phyloP scores from a whole-genome alignment of 2,888 invertebrate genomes.

The Elegia similella region DNA sequence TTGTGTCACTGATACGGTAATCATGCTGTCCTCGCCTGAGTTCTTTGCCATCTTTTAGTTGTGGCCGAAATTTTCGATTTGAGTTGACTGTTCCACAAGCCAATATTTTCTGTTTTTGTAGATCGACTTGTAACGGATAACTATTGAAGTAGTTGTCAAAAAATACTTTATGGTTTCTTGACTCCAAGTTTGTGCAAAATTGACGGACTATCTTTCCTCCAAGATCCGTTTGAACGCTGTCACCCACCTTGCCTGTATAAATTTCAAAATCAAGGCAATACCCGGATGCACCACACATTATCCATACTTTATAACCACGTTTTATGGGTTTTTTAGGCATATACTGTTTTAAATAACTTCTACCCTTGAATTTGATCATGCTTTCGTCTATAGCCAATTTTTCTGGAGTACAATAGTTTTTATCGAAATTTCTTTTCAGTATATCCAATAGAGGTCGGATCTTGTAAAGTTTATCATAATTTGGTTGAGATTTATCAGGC shows the following conservation, averaged over 20 bases:
- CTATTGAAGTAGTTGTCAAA: constrained; percentile 26
- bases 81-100: constrained; percentile 22
- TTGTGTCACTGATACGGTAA: constrained; percentile 5
- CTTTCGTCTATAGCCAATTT: constrained; percentile 21
- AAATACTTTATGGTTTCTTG: constrained; percentile 18
- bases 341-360: too few species aligned
- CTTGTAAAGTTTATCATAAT: constrained; percentile 18
- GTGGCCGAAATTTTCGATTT: neutral
- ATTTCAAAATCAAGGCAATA: constrained; percentile 23
- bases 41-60: constrained; percentile 9
- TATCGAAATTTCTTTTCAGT: constrained; percentile 10
- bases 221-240: constrained; percentile 18
- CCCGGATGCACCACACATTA: constrained; percentile 17
- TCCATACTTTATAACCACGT: constrained; percentile 20
- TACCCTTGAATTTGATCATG: too few species aligned
- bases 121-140: constrained; percentile 21
- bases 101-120: constrained; percentile 17
- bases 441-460: constrained; percentile 20
- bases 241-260: constrained; percentile 22
- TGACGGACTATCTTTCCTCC: constrained; percentile 21
- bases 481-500: constrained; percentile 15
- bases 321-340: constrained; percentile 21
- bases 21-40: constrained; percentile 16
- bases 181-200: constrained; percentile 16
- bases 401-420: constrained; percentile 16